Evolutionary conservation across 2,888 invertebrate genomes (phyloP), one percentile per base, ranked within the genome.

Genomic region (Steromphala cineraria): DNA sequence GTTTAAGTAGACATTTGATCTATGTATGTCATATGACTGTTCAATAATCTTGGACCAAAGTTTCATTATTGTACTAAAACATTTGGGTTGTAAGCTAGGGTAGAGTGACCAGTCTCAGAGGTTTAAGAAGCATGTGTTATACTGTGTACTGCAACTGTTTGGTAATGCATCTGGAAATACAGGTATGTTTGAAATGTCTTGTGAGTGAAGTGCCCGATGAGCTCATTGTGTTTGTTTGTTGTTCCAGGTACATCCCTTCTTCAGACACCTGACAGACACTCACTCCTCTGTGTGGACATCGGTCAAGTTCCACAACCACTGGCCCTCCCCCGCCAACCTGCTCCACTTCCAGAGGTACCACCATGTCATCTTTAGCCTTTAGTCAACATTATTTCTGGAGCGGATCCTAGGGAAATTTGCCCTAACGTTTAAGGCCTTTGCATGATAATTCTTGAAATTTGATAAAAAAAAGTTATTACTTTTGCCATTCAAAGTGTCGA

Each of bases 301-400:
- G 74, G 89, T 87, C 24, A 89, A 87, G 62, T 92, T 92, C 82
- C 85, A 88, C 36, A 89, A 91, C 67, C 79, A 86, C 7, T 93
- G 93, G 93, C 93, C 92, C 13, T 86, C 88, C 24, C 53, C 84
- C 40, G 79, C 83, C 21, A 92, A 91, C 80, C 85, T 91, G 21
- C 85, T 81, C 15, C 90, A 91, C 82, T 92, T 91, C 83, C 87
- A 90, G 71, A 91, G 85, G 92, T 92, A 87, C 85, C 86, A 84
- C 31, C 36, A 36, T 36, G 3, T 3, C 8, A 8, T 36, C 36
- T 5, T 36, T 36, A 5, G 8, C 36, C 36, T 36, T n/a, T n/a
- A n/a, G n/a, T n/a, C n/a, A n/a, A n/a, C n/a, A n/a, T n/a, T n/a
- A n/a, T n/a, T n/a, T n/a, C n/a, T n/a, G n/a, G n/a, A n/a, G n/a